Evolutionary conservation across 1,140 invertebrate species (phyloP), one percentile per base, ranked within the genome.

Genomic region (Hyles vespertilio): DNA sequence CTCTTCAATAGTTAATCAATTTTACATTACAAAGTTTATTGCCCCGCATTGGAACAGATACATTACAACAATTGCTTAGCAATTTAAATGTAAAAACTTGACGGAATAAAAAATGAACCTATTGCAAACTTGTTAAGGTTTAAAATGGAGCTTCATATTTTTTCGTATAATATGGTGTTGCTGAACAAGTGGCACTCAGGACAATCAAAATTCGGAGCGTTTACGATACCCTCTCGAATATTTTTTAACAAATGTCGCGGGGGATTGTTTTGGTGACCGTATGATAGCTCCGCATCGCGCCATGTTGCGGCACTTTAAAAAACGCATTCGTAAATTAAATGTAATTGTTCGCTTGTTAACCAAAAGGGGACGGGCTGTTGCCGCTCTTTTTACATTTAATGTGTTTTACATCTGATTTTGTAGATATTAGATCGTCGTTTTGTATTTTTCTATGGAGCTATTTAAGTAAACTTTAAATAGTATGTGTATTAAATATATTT

Each of bases 201-300:
- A 81, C 82, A 85, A 87, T 85, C 81, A 74, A 80, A 84, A 68
- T 86, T 79, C 69, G 77, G 74, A 69, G 66, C 69, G 65, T 69
- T 52, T 64, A 62, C 67, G 82, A 85, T 85, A 83, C 81, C 81
- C 82, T 77, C 72, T 79, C 67, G 61, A 73, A 61, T 79, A 74
- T 80, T 87, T 87, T 87, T 86, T 84, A 87, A 86, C 84, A 87
- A 87, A 87, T 87, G 84, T 87, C 84, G 80, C 76, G 80, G 76
- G 74, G 61, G 69, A 84, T 83, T 40, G 8, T 40, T 40, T 40
- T 40, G 36, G 4, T 40, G 8, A 40, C 8, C 6, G 36, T 3
- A 32, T 40, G 36, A 40, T 61, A 22, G 22, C 22, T 22, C 22
- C 22, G 22, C 22, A 22, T 54, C 36, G 36, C 36, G 69, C 72